These are phyloP conservation scores for Drosophila mauritiana DNA, from an alignment of 1,140 invertebrate species.

Conservation along the genomic window DNA sequence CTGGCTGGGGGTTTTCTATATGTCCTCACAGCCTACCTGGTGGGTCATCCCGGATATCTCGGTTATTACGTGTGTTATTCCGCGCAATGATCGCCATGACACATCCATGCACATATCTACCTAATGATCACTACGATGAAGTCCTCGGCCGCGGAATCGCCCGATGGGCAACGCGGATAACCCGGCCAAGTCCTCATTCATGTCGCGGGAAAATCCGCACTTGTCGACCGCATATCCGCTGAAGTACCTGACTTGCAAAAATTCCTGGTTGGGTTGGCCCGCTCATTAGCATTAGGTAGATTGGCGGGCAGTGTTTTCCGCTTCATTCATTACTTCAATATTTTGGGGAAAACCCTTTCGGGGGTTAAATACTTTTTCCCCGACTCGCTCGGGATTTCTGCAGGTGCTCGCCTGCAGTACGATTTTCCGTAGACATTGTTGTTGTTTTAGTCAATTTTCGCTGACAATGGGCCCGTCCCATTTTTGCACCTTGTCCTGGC, in stretches of 20 bases:
- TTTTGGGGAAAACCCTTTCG: slow-evolving; percentile 65
- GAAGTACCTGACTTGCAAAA: slow-evolving; percentile 56
- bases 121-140: slow-evolving; percentile 60
- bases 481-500: slow-evolving; percentile 80
- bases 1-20: slow-evolving; percentile 43
- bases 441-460: slow-evolving; percentile 38
- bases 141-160: slow-evolving; percentile 55
- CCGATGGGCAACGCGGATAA: slow-evolving; percentile 55
- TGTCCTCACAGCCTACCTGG: slow-evolving; percentile 47
- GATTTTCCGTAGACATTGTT: slow-evolving; percentile 7
- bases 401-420: slow-evolving; percentile 54
- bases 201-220: slow-evolving; percentile 59
- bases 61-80: slow-evolving; percentile 83
- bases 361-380: slow-evolving; percentile 1
- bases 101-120: slow-evolving; percentile 46
- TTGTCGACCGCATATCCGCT: slow-evolving; percentile 40
- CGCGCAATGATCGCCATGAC: slow-evolving; percentile 57
- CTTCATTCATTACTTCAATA: slow-evolving; percentile 57
- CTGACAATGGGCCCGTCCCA: slow-evolving; percentile 71
- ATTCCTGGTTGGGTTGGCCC: slow-evolving; percentile 41
- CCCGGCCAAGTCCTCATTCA: slow-evolving; percentile 61
- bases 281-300: slow-evolving; percentile 74
- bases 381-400: slow-evolving; percentile 47
- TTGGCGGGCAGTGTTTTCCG: slow-evolving; percentile 31
- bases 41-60: slow-evolving; percentile 53